A percentile compares a stretch with the other conserved stretches of the same genome.
These are phyloP conservation scores for Eupithecia subumbrata DNA, from an alignment of 2,888 invertebrate genomes.

Conservation along the genomic window DNA sequence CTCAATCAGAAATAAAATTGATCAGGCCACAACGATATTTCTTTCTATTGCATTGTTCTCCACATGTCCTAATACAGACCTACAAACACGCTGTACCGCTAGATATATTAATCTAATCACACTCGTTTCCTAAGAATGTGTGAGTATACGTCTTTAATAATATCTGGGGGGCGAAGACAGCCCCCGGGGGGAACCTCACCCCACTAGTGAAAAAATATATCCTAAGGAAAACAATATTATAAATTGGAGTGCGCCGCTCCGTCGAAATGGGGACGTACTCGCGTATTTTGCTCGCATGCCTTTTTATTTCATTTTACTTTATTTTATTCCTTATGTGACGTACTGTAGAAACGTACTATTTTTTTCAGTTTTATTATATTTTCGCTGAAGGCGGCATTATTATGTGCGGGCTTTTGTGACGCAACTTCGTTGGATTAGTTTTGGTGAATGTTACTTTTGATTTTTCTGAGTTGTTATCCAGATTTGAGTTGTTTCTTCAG, in stretches of 20 bases:
- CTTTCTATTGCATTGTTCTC: conserved; percentile 17
- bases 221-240: conserved; percentile 84
- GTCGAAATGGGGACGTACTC: conserved; percentile 55
- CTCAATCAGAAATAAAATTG: conserved; percentile 36
- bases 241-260: conserved; percentile 77
- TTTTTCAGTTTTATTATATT: conserved; percentile 72
- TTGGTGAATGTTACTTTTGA: conserved; percentile 20
- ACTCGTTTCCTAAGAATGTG: conserved; percentile 79
- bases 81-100: conserved; percentile 42
- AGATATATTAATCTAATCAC: conserved; percentile 83
- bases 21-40: conserved; percentile 30
- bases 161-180: conserved; percentile 67
- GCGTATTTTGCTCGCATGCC: conserved; percentile 68
- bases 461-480: conserved; percentile 9
- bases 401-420: conserved; percentile 27
- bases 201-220: conserved; percentile 84
- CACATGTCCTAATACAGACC: conserved; percentile 51
- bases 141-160: conserved; percentile 84
- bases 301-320: conserved; percentile 78
- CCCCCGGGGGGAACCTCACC: conserved; percentile 54
- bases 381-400: conserved; percentile 44
- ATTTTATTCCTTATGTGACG: conserved; percentile 75
- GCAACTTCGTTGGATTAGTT: conserved; percentile 33
- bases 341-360: conserved; percentile 56
- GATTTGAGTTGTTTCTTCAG: neutral